Evolutionary conservation across 2,888 invertebrate genomes (phyloP), one percentile per base, ranked within the genome.

Genomic region (Mesochorus sp.): DNA sequence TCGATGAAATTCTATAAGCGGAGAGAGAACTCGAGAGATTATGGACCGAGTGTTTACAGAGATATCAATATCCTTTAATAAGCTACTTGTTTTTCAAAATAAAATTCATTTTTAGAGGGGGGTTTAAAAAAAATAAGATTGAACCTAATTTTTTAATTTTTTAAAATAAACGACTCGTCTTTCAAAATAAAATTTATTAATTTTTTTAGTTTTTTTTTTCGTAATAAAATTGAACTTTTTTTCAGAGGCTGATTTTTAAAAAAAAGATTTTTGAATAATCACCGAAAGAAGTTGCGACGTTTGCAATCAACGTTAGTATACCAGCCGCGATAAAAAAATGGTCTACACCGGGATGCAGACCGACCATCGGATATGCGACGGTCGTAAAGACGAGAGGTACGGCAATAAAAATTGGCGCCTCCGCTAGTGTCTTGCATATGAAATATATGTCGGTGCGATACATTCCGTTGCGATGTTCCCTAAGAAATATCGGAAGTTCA

Each of bases 391-490:
- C 92, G 5, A 96, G 88, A 0, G 98, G 98, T 39, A 98, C 94
- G 3, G 95, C 93, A 0, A 97, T 93, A 88, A 97, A 97, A 49
- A 97, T 93, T 0, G 98, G 98, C 0, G 96, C 92, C 87, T 99
- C 98, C 0, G 97, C 97, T 39, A 98, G 86, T 0, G 97, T 97
- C 92, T 98, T 98, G 68, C 97, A 96, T 21, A 98, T 89, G 91
- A 97, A 98, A 91, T 98, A 98, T 0, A 97, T 95, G 85, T 97
- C 97, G 0, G 96, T 95, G 59, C 98, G 93, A 87, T 99, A 98
- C 94, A 98, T 95, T 39, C 97, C 97, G 87, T 96, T 97, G 79
- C 95, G 94, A 85, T 98, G 95, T 89, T 98, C 98, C 10, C 97
- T 92, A 81, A 97, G 92, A 90, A 98, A 98, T 78, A 98, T 95